A percentile compares a stretch with the other conserved stretches of the same genome.
phyloP scores from a whole-genome alignment of 2,113 vertebrate species.

The Platycercus adscitus region DNA sequence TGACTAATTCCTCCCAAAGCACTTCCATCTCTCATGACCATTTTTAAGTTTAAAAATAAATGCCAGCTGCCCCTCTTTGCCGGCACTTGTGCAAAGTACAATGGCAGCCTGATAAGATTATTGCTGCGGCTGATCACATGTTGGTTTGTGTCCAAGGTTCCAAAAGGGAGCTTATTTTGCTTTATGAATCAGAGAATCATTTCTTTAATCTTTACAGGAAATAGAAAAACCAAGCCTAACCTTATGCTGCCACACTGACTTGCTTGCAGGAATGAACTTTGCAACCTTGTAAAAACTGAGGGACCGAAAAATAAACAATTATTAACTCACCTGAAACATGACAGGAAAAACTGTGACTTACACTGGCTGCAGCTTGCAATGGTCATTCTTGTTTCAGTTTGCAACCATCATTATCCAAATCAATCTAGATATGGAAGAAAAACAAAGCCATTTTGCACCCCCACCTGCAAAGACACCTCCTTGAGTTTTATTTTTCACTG shows the following conservation, averaged over 20 bases:
- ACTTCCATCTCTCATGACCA: conserved; percentile 13
- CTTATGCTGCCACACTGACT: not conserved
- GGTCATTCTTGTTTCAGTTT: not conserved
- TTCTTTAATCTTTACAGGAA: not conserved
- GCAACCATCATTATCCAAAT: not conserved
- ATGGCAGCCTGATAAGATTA: conserved; percentile 26
- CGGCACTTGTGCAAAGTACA: not conserved
- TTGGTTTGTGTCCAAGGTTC: not conserved
- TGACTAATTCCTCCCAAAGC: conserved; percentile 48
- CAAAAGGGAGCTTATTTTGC: not conserved
- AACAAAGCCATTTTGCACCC: not conserved
- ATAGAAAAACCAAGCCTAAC: not conserved
- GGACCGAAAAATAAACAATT: not conserved
- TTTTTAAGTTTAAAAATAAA: conserved; percentile 66
- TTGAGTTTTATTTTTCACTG: not conserved
- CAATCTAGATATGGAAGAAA: not conserved
- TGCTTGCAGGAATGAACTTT: not conserved
- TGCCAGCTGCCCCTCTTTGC: conserved; percentile 43
- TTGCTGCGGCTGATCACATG: not conserved
- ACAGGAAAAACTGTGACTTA: not conserved
- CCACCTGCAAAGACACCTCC: not conserved
- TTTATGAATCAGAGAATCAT: not conserved
- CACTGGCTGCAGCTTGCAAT: not conserved
- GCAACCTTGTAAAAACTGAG: not conserved
- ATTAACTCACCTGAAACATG: not conserved